Evolutionary conservation across 1,140 invertebrate species (phyloP), one percentile per base, ranked within the genome.

Genomic region (Lanistes nyassanus): DNA sequence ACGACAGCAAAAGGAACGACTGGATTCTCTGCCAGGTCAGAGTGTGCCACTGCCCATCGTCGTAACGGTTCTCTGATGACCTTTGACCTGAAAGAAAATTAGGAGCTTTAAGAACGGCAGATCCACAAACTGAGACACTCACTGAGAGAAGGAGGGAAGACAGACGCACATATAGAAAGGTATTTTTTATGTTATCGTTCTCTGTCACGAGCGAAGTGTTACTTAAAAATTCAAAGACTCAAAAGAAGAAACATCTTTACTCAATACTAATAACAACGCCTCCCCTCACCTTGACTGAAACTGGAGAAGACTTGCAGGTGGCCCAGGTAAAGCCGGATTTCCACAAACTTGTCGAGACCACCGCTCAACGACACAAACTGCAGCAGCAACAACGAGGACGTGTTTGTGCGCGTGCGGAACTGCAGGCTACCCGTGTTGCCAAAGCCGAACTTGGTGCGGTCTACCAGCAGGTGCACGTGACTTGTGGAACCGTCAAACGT

Each of bases 401-500:
- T 81, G 21, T 55, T 34, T 36, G 76, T 66, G 39, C 84, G 56
- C 21, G 83, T 85, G 2, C 83, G 77, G 67, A 86, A 84, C 65
- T 82, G 72, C 16, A 85, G 69, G 2, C 55, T 42, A 16, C 81
- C 81, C 47, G 56, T 29, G 31, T 83, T 79, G 13, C 84, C 83
- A 79, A 86, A 86, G 11, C 81, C 55, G 31, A 83, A 34, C 26
- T 70, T 19, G 19, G 77, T 79, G n/a, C 78, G 81, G 73, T 85
- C 77, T 11, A 86, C 21, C 4, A 62, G 53, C 9, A 84, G n/a
- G 9, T 74, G 69, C n/a, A 77, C 76, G 62, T 77, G 81, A 72
- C 84, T 86, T 19, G 60, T 75, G 26, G 34, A 34, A 5, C 84
- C 84, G 69, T 82, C 77, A 56, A 84, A 84, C n/a, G 82, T 85